Evolutionary conservation across 2,797 vertebrate species (phyloP), one percentile per base, ranked within the genome.

Genomic region (Gymnodraco acuticeps): DNA sequence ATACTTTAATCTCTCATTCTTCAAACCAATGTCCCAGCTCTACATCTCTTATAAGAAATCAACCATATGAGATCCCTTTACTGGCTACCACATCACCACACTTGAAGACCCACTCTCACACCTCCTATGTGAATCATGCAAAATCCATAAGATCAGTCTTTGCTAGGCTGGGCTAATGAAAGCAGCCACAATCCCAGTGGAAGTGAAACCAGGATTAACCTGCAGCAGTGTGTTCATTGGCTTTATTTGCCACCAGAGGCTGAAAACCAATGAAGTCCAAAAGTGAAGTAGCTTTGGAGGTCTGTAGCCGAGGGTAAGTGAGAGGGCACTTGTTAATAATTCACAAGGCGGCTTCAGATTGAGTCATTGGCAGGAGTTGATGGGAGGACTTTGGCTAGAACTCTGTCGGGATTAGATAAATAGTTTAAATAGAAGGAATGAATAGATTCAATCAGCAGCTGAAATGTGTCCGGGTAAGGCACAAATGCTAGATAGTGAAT

Each of bases 251-350:
- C 62, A 78, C 75, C 78, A 63, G 23, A 31, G 77, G 84, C 81
- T 61, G 16, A 83, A 79, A 88, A 78, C 73, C 75, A 84, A 82
- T 83, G 55, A 85, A 42, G 75, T 82, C 69, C 31, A 67, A 69
- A 80, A 80, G 62, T 54, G 63, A 86, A 84, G 75, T 46, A 33
- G 70, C 80, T 65, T 47, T 61, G 67, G 50, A 62, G 70, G 75
- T 75, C 81, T 73, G 38, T 7, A 56, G 81, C 83, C 83, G 65
- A 73, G 27, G 59, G 69, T 66, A 78, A 67, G 82, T 64, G 82
- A 72, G 65, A 77, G 79, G 80, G 65, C 42, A 59, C 52, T 54
- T 0, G 63, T 92, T 68, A 92, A 91, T 92, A 78, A 92, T 92
- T 88, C 71, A 93, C 65, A 46, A 51, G 52, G 54, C 59, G n/a